Evolutionary conservation across 2,888 invertebrate genomes (phyloP).

Genomic region (Ariolimax columbianus): DNA sequence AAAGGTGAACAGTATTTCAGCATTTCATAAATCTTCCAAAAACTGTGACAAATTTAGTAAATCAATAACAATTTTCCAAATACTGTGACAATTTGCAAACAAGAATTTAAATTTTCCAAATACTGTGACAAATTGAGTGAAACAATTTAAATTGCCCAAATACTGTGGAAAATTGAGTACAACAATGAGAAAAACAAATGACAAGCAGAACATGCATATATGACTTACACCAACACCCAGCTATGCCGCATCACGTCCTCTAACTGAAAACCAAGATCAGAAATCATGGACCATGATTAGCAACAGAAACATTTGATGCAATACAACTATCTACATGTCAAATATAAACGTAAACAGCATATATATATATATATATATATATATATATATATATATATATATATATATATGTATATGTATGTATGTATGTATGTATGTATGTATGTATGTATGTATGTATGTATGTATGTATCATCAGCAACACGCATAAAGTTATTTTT

Average conservation of each 20-base stretch:
- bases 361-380: background rate
- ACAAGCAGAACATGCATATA: background rate
- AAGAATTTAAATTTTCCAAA: too few relatives aligned
- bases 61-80: too few relatives aligned
- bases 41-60: too few relatives aligned
- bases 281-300: background rate
- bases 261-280: conserved; percentile 83
- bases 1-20: too few relatives aligned
- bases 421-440: background rate
- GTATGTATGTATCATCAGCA: too few relatives aligned
- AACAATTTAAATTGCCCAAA: too few relatives aligned
- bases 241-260: conserved; percentile 97
- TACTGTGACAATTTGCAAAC: too few relatives aligned
- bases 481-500: too few relatives aligned
- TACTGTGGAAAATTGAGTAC: too few relatives aligned
- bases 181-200: background rate
- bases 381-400: conserved; percentile 15
- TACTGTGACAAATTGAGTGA: too few relatives aligned
- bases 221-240: conserved; percentile 92
- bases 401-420: conserved; percentile 13
- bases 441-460: background rate
- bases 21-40: too few relatives aligned
- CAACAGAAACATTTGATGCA: background rate
- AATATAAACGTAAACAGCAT: too few relatives aligned
- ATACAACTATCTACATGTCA: background rate